Evolutionary conservation across 2,113 vertebrate genomes (phyloP), one percentile per base, ranked within the genome.

Genomic region (Syngnathus floridae): DNA sequence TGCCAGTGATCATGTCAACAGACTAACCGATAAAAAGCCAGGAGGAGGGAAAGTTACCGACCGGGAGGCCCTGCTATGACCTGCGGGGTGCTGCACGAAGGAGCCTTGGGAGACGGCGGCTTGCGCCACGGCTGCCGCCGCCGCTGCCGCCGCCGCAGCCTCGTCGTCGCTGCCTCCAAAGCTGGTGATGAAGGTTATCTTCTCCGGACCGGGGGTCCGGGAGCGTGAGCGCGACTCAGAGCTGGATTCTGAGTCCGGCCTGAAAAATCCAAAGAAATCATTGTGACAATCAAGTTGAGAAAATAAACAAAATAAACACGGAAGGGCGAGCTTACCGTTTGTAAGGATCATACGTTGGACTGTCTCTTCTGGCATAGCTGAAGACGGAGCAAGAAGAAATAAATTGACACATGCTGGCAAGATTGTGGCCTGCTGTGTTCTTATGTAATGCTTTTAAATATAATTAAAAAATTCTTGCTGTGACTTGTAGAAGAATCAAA

Each of bases 131-230:
- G 91, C 77, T 0, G 88, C 31, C 5, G 88, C 41, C 41, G 41
- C 43, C 4, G 43, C 43, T 6, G 4, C 62, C 35, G 91, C 62
- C 35, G 91, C 78, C 0, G 88, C 87, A 0, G 91, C 90, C 80
- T 96, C 95, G 1, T 98, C 95, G 0, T 97, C 95, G 1, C 95
- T 98, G 85, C 95, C 95, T 5, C 95, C 95, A 0, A 95, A 98
- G 71, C 95, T 96, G 73, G 95, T 98, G 85, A 97, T 98, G 86
- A 96, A 97, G 4, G 94, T 98, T 88, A 98, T 97, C 84, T 95
- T 95, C 81, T 97, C 95, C 0, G 91, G 92, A 49, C 93, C 93
- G 0, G 91, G 93, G 12, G 94, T 90, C 5, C 91, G 93, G 0
- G 95, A 97, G 0, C 91, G 92, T 0, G 95, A 98, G 1, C 91